A percentile compares a stretch with the other conserved stretches of the same genome.
These are phyloP conservation scores for Bryconaethiops microstoma DNA, from an alignment of 2,797 vertebrate species.

Conservation along the genomic window DNA sequence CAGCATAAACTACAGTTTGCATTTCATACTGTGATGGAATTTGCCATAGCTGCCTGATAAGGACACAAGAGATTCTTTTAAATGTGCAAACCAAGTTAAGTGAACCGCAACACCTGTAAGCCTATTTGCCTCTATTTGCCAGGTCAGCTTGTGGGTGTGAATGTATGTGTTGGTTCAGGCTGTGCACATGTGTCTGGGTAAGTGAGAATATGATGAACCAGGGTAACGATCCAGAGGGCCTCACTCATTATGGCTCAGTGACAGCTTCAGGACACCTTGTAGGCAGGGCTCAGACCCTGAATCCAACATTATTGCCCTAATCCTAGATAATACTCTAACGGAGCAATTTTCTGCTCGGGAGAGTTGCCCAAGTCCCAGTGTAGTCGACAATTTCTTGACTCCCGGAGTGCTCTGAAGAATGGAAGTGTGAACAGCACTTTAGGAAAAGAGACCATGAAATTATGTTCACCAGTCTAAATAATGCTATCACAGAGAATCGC, in stretches of 20 bases:
- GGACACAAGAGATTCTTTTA: constrained; percentile 40
- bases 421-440: constrained; percentile 79
- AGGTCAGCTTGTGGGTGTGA: constrained; percentile 1
- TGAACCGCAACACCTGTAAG: constrained; percentile 59
- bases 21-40: neutral
- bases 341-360: constrained; percentile 85
- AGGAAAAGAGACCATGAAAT: constrained; percentile 73
- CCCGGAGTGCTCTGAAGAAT: constrained; percentile 78
- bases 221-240: constrained; percentile 65
- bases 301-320: constrained; percentile 81
- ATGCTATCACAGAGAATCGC: constrained; percentile 70
- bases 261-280: constrained; percentile 75
- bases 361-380: constrained; percentile 80
- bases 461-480: constrained; percentile 77
- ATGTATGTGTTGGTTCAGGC: constrained; percentile 11
- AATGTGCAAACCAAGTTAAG: constrained; percentile 44
- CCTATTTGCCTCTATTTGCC: neutral
- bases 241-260: constrained; percentile 67
- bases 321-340: constrained; percentile 84
- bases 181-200: neutral
- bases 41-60: constrained; percentile 44
- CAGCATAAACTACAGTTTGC: neutral
- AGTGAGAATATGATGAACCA: constrained; percentile 70
- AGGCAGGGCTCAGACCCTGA: constrained; percentile 76
- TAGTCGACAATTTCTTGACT: constrained; percentile 81